Evolutionary conservation across 2,797 vertebrate species (phyloP).

Genomic region (Siniperca obscura): DNA sequence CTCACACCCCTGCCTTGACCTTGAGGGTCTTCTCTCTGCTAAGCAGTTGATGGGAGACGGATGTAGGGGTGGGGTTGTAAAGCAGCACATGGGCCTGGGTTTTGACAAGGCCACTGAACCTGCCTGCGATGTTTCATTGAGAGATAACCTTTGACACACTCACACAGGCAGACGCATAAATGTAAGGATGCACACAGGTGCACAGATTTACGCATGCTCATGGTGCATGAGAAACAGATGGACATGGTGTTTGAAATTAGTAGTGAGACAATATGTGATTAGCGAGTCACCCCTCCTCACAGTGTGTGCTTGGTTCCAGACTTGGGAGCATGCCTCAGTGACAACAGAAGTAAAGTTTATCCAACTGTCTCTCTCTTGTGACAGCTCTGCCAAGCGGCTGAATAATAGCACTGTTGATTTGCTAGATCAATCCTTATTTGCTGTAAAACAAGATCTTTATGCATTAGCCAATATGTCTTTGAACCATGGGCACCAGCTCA

Average conservation of each 20-base stretch:
- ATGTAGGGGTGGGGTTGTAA: conserved; percentile 41
- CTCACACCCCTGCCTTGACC: conserved; percentile 57
- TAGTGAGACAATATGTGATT: not conserved
- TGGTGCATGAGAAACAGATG: not conserved
- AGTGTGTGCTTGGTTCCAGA: not conserved
- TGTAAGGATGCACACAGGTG: not conserved
- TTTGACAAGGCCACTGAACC: conserved; percentile 69
- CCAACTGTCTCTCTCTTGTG: conserved; percentile 17
- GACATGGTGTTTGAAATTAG: conserved; percentile 25
- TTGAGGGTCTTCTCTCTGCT: conserved; percentile 56
- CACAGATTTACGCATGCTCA: conserved; percentile 6
- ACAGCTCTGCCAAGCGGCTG: conserved; percentile 31
- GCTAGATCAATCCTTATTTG: conserved; percentile 56
- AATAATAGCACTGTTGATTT: conserved; percentile 46
- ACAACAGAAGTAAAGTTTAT: conserved; percentile 15
- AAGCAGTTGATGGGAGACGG: conserved; percentile 48
- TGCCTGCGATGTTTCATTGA: conserved; percentile 59
- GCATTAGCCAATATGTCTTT: conserved; percentile 38
- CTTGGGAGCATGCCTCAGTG: not conserved
- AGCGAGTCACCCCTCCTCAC: not conserved
- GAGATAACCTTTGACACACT: conserved; percentile 59
- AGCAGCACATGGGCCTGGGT: conserved; percentile 45
- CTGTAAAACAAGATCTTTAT: conserved; percentile 53
- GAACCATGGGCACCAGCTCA: conserved; percentile 3
- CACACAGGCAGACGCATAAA: conserved; percentile 30